A percentile compares a stretch with the other conserved stretches of the same genome.
Conservation (phyloP, 2,797 vertebrate genomes). For the Argyrosomus regius region DNA sequence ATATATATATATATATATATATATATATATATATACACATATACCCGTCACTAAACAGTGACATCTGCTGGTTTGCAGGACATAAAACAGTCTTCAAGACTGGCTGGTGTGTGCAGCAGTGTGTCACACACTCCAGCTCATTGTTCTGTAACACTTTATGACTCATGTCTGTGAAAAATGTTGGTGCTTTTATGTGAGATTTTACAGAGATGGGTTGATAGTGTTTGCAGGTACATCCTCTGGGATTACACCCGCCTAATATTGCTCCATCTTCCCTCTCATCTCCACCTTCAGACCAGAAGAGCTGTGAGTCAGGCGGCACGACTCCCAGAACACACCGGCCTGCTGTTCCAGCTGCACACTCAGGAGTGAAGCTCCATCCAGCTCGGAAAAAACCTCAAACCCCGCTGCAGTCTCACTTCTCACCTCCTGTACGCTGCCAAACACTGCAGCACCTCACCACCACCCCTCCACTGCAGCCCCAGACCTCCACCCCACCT, state of each 20-base stretch:
- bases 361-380: conserved; percentile 43
- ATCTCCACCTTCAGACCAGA: conserved; percentile 66
- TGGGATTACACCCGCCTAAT: not conserved
- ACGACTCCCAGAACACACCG: conserved; percentile 13
- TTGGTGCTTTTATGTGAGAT: not conserved
- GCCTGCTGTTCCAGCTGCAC: conserved; percentile 36
- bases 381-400: conserved; percentile 7
- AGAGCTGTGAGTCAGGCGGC: conserved; percentile 60
- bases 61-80: not conserved
- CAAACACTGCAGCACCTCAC: not conserved
- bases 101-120: not conserved
- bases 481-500: conserved; percentile 1
- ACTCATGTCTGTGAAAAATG: not conserved
- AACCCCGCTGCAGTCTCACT: not conserved
- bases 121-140: too few species aligned
- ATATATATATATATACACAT: too few species aligned
- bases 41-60: not conserved
- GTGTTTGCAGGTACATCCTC: not conserved
- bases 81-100: not conserved
- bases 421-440: not conserved
- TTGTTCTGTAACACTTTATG: not conserved
- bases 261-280: not conserved
- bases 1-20: too few species aligned
- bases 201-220: too few species aligned
- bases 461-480: not conserved